Evolutionary conservation across 2,797 vertebrate genomes (phyloP), one percentile per base, ranked within the genome.

Genomic region (Cossypha heuglini): DNA sequence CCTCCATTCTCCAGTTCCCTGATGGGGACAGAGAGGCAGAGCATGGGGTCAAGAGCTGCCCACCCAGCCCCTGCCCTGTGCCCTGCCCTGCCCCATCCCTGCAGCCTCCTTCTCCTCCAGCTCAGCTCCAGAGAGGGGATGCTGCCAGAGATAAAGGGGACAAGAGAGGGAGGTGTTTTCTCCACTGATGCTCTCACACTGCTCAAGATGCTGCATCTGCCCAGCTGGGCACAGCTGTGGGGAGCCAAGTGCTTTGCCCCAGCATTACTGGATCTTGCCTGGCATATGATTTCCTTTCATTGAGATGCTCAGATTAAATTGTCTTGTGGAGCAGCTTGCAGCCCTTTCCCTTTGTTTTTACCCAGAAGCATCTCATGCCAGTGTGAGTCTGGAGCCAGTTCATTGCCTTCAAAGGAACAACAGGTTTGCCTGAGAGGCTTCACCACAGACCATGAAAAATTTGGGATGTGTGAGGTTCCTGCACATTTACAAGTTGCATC

Each of bases 141-240:
- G 46, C 38, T 62, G 84, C 33, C 26, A 63, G 49, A 72, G 33
- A 46, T 43, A 5, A 62, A 61, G 52, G 63, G 28, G 13, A 62
- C 24, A 42, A 19, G 40, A 67, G 18, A 19, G 6, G 5, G 6
- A 3, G 3, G 1, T 3, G 29, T 54, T 72, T 48, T 55, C 62
- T 87, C 5, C 19, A 2, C 9, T 3, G 1, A 1, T n/a, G 10
- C 28, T 61, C 89, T 16, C 8, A n/a, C 2, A 0, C 21, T 28
- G 48, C 42, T 35, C 35, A 51, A 66, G 45, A 20, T 22, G 37
- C 18, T 64, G 42, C 16, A 2, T n/a, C 24, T 78, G 48, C 55
- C 37, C 37, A 33, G 40, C 16, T 22, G 7, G 62, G 33, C 63
- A 77, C 19, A 46, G 26, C 16, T 33, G 17, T 4, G 45, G 26